Evolutionary conservation across 2,888 invertebrate genomes (phyloP), one percentile per base, ranked within the genome.

Genomic region (Agrochola lychnidis): DNA sequence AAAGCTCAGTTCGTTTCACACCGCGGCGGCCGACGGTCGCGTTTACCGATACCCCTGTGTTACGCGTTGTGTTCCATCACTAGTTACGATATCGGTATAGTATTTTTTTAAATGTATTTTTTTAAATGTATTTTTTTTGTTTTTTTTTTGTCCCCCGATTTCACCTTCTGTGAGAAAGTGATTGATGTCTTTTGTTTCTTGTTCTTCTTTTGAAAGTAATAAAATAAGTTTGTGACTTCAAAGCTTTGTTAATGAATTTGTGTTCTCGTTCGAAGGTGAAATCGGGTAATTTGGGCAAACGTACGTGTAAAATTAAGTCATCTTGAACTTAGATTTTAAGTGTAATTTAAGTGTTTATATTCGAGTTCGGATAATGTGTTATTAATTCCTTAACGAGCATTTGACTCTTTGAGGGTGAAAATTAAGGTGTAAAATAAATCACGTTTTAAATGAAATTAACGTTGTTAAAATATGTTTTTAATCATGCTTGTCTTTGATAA

Each of bases 1-100:
- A 84, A 88, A 89, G 86, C 87, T 87, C 88, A 88, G 88, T 88
- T 70, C 63, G 78, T 69, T 74, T 70, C 51, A 72, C 57, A 78
- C 81, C 88, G 80, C 78, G 78, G 66, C 59, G 79, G 70, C 66
- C 36, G 74, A 42, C 81, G 76, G 87, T 73, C 84, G 89, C 74
- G 75, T 77, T 45, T 48, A 36, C 53, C 78, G 73, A 56, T 66
- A 75, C 68, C 66, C 62, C 57, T 71, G 51, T 71, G 40, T 76
- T 66, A 66, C 82, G 82, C 63, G 78, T 84, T 68, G 73, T 78
- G 84, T 78, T 62, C 80, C 67, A 57, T 59, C 68, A 84, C 79
- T 82, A 80, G 61, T 81, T 87, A 76, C 78, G 74, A 76, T 62
- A 79, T 72, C 88, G 80, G 88, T 87, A 87, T n/a, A 70, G 82